Conservation (phyloP, 2,797 vertebrate genomes). For the Todus mexicanus region DNA sequence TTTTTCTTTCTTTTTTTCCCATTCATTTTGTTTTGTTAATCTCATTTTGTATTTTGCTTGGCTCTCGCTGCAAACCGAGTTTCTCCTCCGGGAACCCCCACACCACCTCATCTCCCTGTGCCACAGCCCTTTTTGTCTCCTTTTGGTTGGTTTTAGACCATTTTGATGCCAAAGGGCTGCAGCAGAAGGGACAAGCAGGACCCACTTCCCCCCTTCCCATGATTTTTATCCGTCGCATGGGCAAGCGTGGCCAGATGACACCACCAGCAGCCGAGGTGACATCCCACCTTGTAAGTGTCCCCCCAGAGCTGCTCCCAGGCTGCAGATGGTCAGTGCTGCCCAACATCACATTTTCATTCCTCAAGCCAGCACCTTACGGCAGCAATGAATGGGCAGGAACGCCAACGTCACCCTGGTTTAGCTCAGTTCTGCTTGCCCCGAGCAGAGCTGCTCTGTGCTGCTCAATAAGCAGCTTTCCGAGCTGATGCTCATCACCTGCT, state of each 20-base stretch:
- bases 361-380: too few relatives aligned
- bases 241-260: background rate
- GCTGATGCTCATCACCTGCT: background rate
- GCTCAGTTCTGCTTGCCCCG: too few relatives aligned
- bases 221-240: background rate
- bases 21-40: background rate
- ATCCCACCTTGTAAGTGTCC: background rate
- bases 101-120: rapidly evolving
- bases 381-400: too few relatives aligned
- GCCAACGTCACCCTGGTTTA: too few relatives aligned
- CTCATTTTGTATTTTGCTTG: background rate
- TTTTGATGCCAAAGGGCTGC: background rate
- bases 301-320: background rate
- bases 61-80: background rate
- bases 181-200: background rate
- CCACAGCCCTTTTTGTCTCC: background rate
- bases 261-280: rapidly evolving
- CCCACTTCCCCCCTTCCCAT: background rate
- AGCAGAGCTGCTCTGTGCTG: too few relatives aligned
- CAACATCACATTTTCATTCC: too few relatives aligned
- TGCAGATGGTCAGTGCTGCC: background rate
- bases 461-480: background rate
- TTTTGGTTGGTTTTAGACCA: background rate
- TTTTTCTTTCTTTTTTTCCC: too few relatives aligned
- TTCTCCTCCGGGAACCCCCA: background rate